phyloP scores from a whole-genome alignment of 1,140 invertebrate genomes.

The Tachypleus tridentatus region DNA sequence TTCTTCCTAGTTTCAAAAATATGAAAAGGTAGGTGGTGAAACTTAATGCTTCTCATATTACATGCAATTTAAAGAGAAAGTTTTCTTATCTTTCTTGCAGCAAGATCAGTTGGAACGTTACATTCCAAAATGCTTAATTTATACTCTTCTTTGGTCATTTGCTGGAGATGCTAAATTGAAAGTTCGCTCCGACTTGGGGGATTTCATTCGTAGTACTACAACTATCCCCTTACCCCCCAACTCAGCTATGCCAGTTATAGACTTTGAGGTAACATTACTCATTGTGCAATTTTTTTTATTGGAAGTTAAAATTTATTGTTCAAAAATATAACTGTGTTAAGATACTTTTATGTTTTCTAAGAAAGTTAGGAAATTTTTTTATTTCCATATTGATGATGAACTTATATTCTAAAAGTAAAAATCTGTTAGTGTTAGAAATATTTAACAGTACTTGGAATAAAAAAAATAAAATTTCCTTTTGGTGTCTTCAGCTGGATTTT shows the following conservation, averaged over 20 bases:
- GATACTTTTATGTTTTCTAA: conserved; percentile 8
- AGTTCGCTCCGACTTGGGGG: conserved; percentile 80
- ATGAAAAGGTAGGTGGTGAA: no score
- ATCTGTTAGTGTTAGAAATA: no score
- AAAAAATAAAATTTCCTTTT: no score
- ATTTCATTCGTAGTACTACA: conserved; percentile 85
- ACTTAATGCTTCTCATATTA: no score
- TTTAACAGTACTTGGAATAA: no score
- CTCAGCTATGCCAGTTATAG: conserved; percentile 76
- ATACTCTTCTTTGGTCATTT: conserved; percentile 93
- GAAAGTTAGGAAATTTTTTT: conserved; percentile 5
- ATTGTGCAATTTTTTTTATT: no score
- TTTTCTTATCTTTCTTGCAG: conserved; percentile 29
- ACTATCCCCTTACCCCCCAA: conserved; percentile 65
- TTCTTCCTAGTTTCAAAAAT: no score
- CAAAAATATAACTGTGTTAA: not conserved
- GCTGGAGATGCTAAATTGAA: conserved; percentile 96
- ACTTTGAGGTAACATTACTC: conserved; percentile 70
- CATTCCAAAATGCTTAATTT: conserved; percentile 83
- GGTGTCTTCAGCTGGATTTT: no score
- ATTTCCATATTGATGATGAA: not conserved
- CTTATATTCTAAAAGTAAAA: no score
- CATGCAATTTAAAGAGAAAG: no score
- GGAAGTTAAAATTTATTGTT: no score
- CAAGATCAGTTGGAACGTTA: conserved; percentile 87